Base-by-base conservation (phyloP, 2,888 invertebrate genomes). In the Chaitophorus viminalis region DNA sequence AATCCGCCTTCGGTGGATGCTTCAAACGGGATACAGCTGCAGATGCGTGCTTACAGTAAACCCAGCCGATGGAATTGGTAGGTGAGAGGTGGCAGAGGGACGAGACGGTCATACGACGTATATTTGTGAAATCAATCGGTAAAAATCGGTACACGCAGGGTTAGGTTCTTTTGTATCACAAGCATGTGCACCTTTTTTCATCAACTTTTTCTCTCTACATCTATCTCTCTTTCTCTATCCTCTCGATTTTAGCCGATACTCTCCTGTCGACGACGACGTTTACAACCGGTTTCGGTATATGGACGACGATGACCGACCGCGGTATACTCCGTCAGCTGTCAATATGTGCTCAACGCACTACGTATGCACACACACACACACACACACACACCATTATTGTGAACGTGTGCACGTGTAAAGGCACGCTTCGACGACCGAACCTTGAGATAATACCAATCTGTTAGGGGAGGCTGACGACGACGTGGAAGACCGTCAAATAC, bases 101-200 rank as follows among this genome's bases (percentile, higher is more conserved):
- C 46, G 39, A 39, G 39, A 46, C 46, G 54, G 14, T 33, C 9
- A 54, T 21, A 54, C 33, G 33, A 29, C 70, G 29, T 14, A 14
- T 70, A 31, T 17, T 60, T 54, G 33, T 78, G 78, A 78, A 78
- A 78, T 78, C 78, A 60, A 78, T 54, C 77, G 33, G 31, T 31
- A 31, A 33, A 70, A 70, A 70, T 70, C 29, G 70, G 70, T 70
- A 70, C 70, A 4, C 0, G 29, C 70, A 5, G 70, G 17, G 29
- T 70, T 29, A 46, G 9, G 9, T 21, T 60, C 60, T 60, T 60
- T 60, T 60, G 60, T 60, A 5, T 31, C 17, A 17, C 70, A 31
- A 29, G n/a, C n/a, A 0, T 14, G n/a, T 31, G 9, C 17, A 54
- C 77, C 31, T 52, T 77, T 54, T 52, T 77, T 31, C 29, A 17